Conservation (phyloP, 1,140 invertebrate genomes). For the Lordiphosa mommai region DNA sequence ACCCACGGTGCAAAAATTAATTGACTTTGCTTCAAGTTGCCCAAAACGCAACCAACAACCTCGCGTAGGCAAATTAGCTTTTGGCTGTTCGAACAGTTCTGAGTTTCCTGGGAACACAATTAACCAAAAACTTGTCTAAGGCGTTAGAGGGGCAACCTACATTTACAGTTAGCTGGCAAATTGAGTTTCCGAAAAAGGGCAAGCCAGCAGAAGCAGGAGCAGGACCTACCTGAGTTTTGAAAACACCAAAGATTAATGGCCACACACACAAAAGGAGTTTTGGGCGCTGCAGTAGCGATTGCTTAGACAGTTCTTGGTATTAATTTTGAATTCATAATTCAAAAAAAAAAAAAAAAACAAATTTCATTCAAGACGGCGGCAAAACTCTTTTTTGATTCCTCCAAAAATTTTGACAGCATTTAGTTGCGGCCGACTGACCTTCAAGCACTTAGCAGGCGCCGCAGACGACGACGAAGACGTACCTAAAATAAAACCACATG, state of each 20-base stretch:
- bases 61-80: slow-evolving; percentile 73
- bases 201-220: neutral
- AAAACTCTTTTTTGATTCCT: slow-evolving; percentile 40
- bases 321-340: slow-evolving; percentile 76
- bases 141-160: slow-evolving; percentile 43
- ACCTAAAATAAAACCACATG: slow-evolving; percentile 42
- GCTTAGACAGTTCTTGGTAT: slow-evolving; percentile 75
- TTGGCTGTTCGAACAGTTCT: neutral
- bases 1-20: slow-evolving; percentile 65
- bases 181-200: slow-evolving; percentile 45
- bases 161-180: slow-evolving; percentile 64
- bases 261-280: slow-evolving; percentile 12
- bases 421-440: slow-evolving; percentile 49
- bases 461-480: slow-evolving; percentile 22
- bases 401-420: slow-evolving; percentile 13
- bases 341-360: slow-evolving; percentile 8
- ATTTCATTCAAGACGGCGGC: slow-evolving; percentile 65
- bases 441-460: slow-evolving; percentile 39
- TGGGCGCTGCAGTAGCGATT: slow-evolving; percentile 63
- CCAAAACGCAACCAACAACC: slow-evolving; percentile 16
- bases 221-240: slow-evolving; percentile 37
- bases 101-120: slow-evolving; percentile 71
- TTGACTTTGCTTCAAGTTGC: slow-evolving; percentile 46
- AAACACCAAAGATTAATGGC: slow-evolving; percentile 62
- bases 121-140: slow-evolving; percentile 46